These are phyloP conservation scores for Mythimna ferrago DNA, from an alignment of 2,888 invertebrate species.

Conservation along the genomic window DNA sequence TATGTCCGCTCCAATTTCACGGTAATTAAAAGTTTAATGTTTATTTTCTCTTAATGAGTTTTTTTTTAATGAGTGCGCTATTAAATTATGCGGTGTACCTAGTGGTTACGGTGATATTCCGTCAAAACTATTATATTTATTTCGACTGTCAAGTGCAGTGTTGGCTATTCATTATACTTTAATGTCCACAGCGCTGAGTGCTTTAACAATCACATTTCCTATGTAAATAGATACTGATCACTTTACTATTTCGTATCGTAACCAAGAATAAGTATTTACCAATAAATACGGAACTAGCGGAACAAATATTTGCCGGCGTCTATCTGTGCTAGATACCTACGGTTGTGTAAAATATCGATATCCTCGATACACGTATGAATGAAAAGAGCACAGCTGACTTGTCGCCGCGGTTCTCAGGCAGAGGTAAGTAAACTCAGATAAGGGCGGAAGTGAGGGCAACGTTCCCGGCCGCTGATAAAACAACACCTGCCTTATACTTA, in stretches of 20 bases:
- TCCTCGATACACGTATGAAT: conserved; percentile 45
- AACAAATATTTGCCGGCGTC: conserved; percentile 36
- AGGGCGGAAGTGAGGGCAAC: conserved; percentile 88
- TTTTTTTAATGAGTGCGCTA: no score
- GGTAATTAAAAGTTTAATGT: conserved; percentile 13
- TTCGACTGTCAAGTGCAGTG: background rate
- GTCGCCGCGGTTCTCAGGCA: conserved; percentile 80
- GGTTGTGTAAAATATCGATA: conserved; percentile 35
- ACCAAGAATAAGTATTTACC: conserved; percentile 28
- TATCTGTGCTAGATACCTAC: conserved; percentile 11
- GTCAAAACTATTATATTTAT: background rate
- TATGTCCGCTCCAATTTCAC: conserved; percentile 19
- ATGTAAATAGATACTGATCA: conserved; percentile 6
- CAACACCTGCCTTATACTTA: conserved; percentile 79
- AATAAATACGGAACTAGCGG: conserved; percentile 37
- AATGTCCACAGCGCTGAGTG: background rate
- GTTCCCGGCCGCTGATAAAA: conserved; percentile 82
- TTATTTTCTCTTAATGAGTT: background rate
- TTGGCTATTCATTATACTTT: background rate
- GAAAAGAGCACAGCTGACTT: conserved; percentile 76
- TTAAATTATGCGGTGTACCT: background rate
- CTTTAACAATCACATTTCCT: conserved; percentile 18
- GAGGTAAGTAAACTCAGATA: conserved; percentile 86
- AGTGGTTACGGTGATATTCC: background rate
- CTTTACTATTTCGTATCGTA: conserved; percentile 19